A percentile compares a stretch with the other conserved stretches of the same genome.
phyloP scores from a whole-genome alignment of 1,140 invertebrate species.

The Acyrthosiphon pisum region DNA sequence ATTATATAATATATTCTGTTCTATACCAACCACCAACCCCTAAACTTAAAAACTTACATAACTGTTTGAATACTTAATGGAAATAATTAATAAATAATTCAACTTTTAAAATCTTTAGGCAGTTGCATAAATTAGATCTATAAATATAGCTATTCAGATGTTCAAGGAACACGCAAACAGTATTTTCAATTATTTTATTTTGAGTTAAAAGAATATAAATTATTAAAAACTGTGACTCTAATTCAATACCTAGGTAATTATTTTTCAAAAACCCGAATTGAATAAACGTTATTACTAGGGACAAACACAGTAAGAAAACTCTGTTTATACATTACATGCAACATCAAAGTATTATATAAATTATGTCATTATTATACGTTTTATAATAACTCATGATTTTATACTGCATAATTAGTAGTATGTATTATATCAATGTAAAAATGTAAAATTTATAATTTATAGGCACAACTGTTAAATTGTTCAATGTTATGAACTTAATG shows the following conservation, averaged over 20 bases:
- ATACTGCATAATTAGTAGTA: not conserved
- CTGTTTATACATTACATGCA: not conserved
- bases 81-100: not conserved
- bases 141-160: not conserved
- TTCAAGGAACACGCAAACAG: not conserved
- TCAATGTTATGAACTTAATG: not conserved
- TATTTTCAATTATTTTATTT: not conserved
- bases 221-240: not conserved
- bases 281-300: not conserved
- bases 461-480: not conserved
- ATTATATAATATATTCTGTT: too few species aligned
- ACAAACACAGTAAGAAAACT: not conserved
- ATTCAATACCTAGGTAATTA: not conserved
- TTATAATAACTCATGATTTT: not conserved
- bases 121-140: not conserved
- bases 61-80: not conserved
- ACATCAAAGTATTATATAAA: not conserved
- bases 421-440: not conserved
- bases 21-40: not conserved
- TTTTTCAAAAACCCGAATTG: not conserved
- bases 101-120: not conserved
- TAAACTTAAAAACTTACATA: not conserved
- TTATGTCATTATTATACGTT: not conserved
- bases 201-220: not conserved
- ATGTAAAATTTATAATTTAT: not conserved